Evolutionary conservation across 1,140 invertebrate genomes (phyloP), one percentile per base, ranked within the genome.

Genomic region (Popillia japonica): DNA sequence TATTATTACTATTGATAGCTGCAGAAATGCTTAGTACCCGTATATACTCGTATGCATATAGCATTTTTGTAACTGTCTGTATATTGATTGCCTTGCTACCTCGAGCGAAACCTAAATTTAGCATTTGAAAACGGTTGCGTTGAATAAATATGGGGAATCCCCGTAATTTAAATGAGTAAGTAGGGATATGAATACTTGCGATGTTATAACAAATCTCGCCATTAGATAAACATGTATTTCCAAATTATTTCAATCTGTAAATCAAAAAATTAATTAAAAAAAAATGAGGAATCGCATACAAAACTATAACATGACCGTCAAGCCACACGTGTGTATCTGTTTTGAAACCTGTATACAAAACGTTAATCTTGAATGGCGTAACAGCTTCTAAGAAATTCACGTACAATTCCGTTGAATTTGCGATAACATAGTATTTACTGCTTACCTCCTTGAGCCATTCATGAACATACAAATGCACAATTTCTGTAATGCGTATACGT

Each of bases 71-170:
- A 34, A 34, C 27, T 34, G 27, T 34, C 27, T 34, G 27, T 34
- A 34, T 34, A 34, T 34, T 34, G 27, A 34, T 34, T 34, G 27
- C 27, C 2, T 34, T 34, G 27, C 27, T 34, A 2, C 27, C 27
- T 34, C 27, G 27, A 34, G 27, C 27, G 27, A 34, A 34, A 34
- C 27, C 27, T 34, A 34, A 34, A 34, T 34, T 34, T 34, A 34
- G 27, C 27, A 4, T 34, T 34, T 34, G 27, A 34, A 34, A 34
- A n/a, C 11, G n/a, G 27, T 10, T 20, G 22, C 61, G 61, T 23
- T 34, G 23, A 34, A 0, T 10, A 68, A 68, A 68, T 14, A 22
- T 68, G 20, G 61, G 61, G 61, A 68, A 68, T 68, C 61, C 61
- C 61, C 61, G 22, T 22, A 68, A 68, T 68, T 27, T 22, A 22